Base-by-base conservation (phyloP, 2,888 invertebrate genomes). In the Lordiphosa fenestrarum region DNA sequence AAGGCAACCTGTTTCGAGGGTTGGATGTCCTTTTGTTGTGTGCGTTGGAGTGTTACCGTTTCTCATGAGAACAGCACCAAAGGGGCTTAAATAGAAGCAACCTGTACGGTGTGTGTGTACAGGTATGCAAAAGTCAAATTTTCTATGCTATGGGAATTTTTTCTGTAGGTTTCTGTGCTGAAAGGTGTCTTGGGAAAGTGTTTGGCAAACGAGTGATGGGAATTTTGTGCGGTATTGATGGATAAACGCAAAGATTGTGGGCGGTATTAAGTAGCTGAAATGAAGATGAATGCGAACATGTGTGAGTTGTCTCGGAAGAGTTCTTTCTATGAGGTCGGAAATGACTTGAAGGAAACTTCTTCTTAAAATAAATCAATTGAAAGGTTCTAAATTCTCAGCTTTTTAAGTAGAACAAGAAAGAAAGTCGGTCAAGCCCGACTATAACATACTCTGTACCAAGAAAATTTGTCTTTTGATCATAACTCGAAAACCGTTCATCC, bases 11-110 rank as follows among this genome's bases (percentile, higher is more conserved):
- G 76, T 83, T 70, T 54, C 51, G 60, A 54, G 74, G 75, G 58
- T 78, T 84, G 78, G 74, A 74, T 82, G 82, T 78, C 82, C 84
- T 78, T 84, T 82, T 84, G 72, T 78, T 78, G 65, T 75, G 84
- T 82, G 84, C 80, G 82, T 84, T 80, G 80, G 80, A 84, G 80
- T 80, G 84, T 84, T 84, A 82, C 84, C 83, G 72, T 74, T 81
- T 44, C 36, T 63, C 84, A 84, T 80, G 78, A 78, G 78, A 84
- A 59, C 53, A 15, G 62, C 42, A 55, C 39, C 46, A 37, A 15
- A 65, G 58, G 66, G 48, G 50, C 56, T 50, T 44, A 48, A 41
- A 53, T 49, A 57, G 76, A 72, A 72, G 69, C 60, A 62, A 63
- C 59, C 48, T 56, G 37, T 44, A 54, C 42, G 44, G 35, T 35